Conservation (phyloP, 1,140 invertebrate species). For the Diabrotica virgifera region DNA sequence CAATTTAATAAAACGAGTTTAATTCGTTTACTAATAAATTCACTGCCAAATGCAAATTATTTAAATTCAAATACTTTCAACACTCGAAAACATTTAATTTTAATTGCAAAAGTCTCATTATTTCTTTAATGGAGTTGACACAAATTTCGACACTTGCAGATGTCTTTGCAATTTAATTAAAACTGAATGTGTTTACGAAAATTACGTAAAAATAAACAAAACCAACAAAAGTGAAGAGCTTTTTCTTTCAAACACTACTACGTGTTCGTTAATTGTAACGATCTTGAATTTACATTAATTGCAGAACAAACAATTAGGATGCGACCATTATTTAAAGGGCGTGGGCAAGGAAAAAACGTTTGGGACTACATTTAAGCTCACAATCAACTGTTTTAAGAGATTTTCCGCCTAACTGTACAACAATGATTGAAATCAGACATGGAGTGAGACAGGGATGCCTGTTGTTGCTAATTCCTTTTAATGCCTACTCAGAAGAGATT, state of each 20-base stretch:
- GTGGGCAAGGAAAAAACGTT: too few species aligned
- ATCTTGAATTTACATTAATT: not conserved
- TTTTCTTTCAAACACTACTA: not conserved
- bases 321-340: too few species aligned
- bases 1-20: constrained; percentile 21
- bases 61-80: constrained; percentile 26
- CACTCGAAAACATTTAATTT: constrained; percentile 33
- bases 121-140: constrained; percentile 43
- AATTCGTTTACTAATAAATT: constrained; percentile 28
- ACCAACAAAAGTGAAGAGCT: constrained; percentile 7
- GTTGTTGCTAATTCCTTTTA: too few species aligned
- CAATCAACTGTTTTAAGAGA: too few species aligned
- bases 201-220: constrained; percentile 24
- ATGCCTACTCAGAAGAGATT: too few species aligned
- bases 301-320: too few species aligned
- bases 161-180: constrained; percentile 38
- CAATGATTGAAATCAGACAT: too few species aligned
- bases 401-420: too few species aligned
- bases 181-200: constrained; percentile 37
- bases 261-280: not conserved
- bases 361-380: too few species aligned
- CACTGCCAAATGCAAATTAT: constrained; percentile 31
- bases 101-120: constrained; percentile 41
- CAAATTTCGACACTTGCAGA: constrained; percentile 33
- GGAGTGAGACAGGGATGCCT: too few species aligned